These are phyloP conservation scores for Porphyrio hochstetteri DNA, from an alignment of 2,113 vertebrate species.

Conservation along the genomic window DNA sequence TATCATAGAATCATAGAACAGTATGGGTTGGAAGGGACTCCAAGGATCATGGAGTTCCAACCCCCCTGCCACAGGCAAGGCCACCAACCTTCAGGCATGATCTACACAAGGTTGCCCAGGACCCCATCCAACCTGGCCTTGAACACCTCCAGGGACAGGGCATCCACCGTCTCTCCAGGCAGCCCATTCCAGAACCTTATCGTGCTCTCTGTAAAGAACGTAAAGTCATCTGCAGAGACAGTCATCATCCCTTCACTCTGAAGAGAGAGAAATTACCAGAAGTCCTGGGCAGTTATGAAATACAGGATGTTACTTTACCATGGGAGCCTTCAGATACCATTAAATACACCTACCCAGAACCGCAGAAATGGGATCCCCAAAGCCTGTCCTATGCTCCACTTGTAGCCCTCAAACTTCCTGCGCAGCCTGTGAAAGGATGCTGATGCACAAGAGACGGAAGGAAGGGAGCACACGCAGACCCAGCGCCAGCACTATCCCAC, in stretches of 20 bases:
- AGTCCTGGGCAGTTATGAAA: background rate
- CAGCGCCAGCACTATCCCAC: background rate
- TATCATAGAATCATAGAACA: no score
- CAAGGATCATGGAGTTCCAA: no score
- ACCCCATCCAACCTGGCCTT: no score
- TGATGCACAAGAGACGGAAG: fast-evolving
- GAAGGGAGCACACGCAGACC: background rate
- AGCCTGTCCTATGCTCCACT: background rate
- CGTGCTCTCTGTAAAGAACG: no score
- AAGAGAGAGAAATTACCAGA: background rate
- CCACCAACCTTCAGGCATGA: no score
- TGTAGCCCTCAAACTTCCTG: background rate
- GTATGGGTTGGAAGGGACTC: no score
- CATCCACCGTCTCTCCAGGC: no score
- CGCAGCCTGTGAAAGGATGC: background rate
- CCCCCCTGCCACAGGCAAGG: no score
- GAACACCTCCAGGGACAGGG: no score
- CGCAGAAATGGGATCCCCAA: background rate
- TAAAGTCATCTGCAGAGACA: background rate
- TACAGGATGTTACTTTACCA: background rate
- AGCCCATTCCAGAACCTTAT: no score
- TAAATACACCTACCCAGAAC: background rate
- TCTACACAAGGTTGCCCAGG: no score
- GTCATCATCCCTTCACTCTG: background rate
- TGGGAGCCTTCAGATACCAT: background rate